Percentiles rank a stretch among this genome's conserved stretches.
phyloP scores from a whole-genome alignment of 2,113 vertebrate genomes.

The cattle (Bos taurus) region ARS-UCD2.0 NC_037342.1:81010001-81010500 shows the following conservation, averaged over 20 bases:
- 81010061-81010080: slow-evolving; percentile 49
- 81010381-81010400: slow-evolving; percentile 26
- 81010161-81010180: not conserved
- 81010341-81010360: slow-evolving; percentile 44
- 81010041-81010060: slow-evolving; percentile 19
- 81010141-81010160: not conserved
- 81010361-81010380: slow-evolving; percentile 39
- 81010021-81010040: slow-evolving; percentile 46
- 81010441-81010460: slow-evolving; percentile 48
- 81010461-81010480: slow-evolving; percentile 45
- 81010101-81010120: not conserved
- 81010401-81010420: slow-evolving; percentile 16
- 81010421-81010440: not conserved
- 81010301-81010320: slow-evolving; percentile 81
- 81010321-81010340: slow-evolving; percentile 83
- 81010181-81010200: slow-evolving; percentile 35
- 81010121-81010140: not conserved
- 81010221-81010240: slow-evolving; percentile 58
- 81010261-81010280: slow-evolving; percentile 79
- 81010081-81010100: not conserved
- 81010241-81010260: slow-evolving; percentile 79
- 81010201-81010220: slow-evolving; percentile 85
- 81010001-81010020: slow-evolving; percentile 41
- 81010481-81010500: slow-evolving; percentile 68
- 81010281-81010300: slow-evolving; percentile 79